Conservation (phyloP, 2,113 vertebrate species). For the Brachyhypopomus gauderio region DNA sequence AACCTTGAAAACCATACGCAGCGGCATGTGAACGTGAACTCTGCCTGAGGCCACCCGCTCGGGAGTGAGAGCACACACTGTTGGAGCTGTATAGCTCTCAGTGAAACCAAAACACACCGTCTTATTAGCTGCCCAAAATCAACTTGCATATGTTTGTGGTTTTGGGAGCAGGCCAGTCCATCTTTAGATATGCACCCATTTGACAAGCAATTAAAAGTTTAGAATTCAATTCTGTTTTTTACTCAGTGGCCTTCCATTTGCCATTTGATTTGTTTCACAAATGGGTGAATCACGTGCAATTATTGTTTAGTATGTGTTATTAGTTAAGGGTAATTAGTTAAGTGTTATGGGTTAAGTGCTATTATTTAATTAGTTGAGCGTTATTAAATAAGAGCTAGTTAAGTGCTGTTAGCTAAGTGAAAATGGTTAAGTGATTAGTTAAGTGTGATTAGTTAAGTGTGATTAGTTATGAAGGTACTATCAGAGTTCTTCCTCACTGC, state of each 20-base stretch:
- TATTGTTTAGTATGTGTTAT: too few relatives aligned
- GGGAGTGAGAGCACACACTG: slow-evolving; percentile 27
- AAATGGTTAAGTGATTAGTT: too few relatives aligned
- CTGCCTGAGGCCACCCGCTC: slow-evolving; percentile 33
- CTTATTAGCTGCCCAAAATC: slow-evolving; percentile 37
- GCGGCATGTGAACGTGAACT: slow-evolving; percentile 9
- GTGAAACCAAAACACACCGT: slow-evolving; percentile 39
- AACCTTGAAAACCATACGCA: neutral
- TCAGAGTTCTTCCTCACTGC: too few relatives aligned
- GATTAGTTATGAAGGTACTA: too few relatives aligned
- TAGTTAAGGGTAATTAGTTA: too few relatives aligned
- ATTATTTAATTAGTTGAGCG: too few relatives aligned
- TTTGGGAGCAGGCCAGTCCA: slow-evolving; percentile 46
- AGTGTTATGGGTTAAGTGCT: too few relatives aligned
- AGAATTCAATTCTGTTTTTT: slow-evolving; percentile 16
- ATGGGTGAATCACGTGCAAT: too few relatives aligned
- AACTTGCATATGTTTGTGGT: slow-evolving; percentile 35
- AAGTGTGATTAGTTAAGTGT: too few relatives aligned
- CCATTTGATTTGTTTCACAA: neutral
- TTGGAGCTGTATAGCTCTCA: slow-evolving; percentile 32
- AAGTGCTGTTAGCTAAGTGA: too few relatives aligned
- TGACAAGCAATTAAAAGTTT: slow-evolving; percentile 51
- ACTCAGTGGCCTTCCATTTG: neutral
- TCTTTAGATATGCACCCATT: slow-evolving; percentile 33
- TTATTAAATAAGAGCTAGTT: too few relatives aligned